These are phyloP conservation scores for Calephelis virginiensis DNA, from an alignment of 1,140 invertebrate genomes.

Conservation along the genomic window DNA sequence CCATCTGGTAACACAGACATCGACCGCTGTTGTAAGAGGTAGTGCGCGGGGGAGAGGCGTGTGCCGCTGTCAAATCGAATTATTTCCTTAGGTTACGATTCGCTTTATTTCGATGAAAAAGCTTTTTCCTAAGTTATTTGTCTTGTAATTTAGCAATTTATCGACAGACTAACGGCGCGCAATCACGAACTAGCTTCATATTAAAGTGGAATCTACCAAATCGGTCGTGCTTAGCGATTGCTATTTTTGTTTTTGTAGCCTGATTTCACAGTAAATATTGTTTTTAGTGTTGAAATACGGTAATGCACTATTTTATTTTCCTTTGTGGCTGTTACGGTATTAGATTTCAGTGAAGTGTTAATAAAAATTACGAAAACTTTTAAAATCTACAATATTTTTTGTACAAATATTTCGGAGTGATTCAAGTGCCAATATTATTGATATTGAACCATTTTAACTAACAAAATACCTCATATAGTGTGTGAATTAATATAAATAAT, in stretches of 20 bases:
- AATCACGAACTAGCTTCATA: conserved; percentile 31
- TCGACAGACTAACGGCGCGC: conserved; percentile 31
- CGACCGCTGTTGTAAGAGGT: conserved; percentile 48
- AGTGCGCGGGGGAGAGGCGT: conserved; percentile 42
- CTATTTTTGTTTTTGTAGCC: conserved; percentile 71
- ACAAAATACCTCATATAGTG: neutral
- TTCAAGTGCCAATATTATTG: neutral
- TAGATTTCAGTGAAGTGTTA: conserved; percentile 38
- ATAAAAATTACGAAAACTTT: conserved; percentile 43
- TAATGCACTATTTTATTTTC: conserved; percentile 47
- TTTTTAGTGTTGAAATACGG: conserved; percentile 63
- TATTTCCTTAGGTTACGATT: conserved; percentile 50
- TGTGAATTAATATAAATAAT: neutral
- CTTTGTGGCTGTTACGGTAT: conserved; percentile 29
- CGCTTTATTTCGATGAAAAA: conserved; percentile 58
- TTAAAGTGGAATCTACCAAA: conserved; percentile 28
- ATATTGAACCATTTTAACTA: neutral
- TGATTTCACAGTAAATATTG: conserved; percentile 66
- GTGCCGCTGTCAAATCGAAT: conserved; percentile 67
- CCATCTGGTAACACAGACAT: conserved; percentile 51
- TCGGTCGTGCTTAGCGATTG: conserved; percentile 33
- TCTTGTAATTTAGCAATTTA: conserved; percentile 40
- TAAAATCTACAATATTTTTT: conserved; percentile 27
- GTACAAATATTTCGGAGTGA: neutral
- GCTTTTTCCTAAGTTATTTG: conserved; percentile 61